Evolutionary conservation across 2,888 invertebrate genomes (phyloP).

Genomic region (Idaea biselata): DNA sequence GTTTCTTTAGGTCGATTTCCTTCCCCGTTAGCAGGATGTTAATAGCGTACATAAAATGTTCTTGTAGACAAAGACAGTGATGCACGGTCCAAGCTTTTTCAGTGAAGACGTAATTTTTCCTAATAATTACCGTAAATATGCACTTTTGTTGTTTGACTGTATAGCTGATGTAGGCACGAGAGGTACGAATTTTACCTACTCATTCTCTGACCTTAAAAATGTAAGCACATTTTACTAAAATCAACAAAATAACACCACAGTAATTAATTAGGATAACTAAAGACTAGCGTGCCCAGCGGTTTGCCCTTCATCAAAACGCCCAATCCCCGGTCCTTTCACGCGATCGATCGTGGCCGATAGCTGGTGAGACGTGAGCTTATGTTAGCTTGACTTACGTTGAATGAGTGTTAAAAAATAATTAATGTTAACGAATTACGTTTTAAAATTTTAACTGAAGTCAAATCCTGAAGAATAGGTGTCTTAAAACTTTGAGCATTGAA

Average conservation of each 20-base stretch:
- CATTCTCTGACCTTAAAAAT: conserved; percentile 8
- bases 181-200: background rate
- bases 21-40: no score
- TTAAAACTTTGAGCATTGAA: no score
- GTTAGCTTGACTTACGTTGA: conserved; percentile 30
- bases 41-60: conserved; percentile 11
- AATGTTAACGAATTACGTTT: no score
- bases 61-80: background rate
- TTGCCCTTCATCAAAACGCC: conserved; percentile 43
- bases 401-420: conserved; percentile 20
- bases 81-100: no score
- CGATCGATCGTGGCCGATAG: conserved; percentile 60
- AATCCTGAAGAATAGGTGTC: no score
- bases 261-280: conserved; percentile 34
- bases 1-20: no score
- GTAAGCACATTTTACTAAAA: conserved; percentile 3
- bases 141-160: conserved; percentile 9
- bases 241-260: background rate
- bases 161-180: no score
- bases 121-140: background rate
- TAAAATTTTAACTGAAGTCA: no score
- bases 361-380: conserved; percentile 14
- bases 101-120: no score
- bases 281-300: conserved; percentile 23
- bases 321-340: conserved; percentile 34